Evolutionary conservation across 2,888 invertebrate species (phyloP).

Genomic region (Nomada goodeniana): DNA sequence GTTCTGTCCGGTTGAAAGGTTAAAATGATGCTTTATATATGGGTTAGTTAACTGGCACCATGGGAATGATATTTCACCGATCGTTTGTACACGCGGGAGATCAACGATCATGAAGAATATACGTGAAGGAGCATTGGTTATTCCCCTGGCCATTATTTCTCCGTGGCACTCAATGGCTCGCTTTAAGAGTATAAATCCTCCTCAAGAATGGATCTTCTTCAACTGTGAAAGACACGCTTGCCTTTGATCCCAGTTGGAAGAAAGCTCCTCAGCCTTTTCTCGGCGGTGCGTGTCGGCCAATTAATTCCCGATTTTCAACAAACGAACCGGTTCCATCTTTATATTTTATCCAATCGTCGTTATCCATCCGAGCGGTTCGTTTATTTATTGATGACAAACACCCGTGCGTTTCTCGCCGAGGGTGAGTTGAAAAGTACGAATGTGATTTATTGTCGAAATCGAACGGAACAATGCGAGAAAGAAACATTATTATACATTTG

Average conservation of each 20-base stretch:
- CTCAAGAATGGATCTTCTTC: slow-evolving; percentile 42
- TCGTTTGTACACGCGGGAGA: slow-evolving; percentile 52
- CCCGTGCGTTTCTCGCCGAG: not conserved
- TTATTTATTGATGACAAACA: not conserved
- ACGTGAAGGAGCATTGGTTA: slow-evolving; percentile 52
- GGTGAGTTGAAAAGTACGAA: not conserved
- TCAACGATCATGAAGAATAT: slow-evolving; percentile 56
- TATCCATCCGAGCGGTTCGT: not conserved
- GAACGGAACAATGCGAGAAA: not conserved
- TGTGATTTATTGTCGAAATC: slow-evolving; percentile 6
- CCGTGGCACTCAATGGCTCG: slow-evolving; percentile 30
- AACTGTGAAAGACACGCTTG: slow-evolving; percentile 39
- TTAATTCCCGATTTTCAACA: slow-evolving; percentile 54
- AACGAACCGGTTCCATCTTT: not conserved
- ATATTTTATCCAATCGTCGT: no score
- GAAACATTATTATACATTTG: no score
- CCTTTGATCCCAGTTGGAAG: slow-evolving; percentile 49
- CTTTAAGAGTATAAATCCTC: slow-evolving; percentile 56
- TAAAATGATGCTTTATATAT: slow-evolving; percentile 50
- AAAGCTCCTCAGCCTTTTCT: slow-evolving; percentile 39
- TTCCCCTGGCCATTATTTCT: slow-evolving; percentile 48
- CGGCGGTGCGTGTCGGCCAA: slow-evolving; percentile 28
- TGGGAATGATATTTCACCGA: slow-evolving; percentile 49
- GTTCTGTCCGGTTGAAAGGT: slow-evolving; percentile 47
- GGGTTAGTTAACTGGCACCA: slow-evolving; percentile 42